Percentiles rank a stretch among this genome's conserved stretches.
Conservation (phyloP, 2,113 vertebrate species). For the Pleuronectes platessa region DNA sequence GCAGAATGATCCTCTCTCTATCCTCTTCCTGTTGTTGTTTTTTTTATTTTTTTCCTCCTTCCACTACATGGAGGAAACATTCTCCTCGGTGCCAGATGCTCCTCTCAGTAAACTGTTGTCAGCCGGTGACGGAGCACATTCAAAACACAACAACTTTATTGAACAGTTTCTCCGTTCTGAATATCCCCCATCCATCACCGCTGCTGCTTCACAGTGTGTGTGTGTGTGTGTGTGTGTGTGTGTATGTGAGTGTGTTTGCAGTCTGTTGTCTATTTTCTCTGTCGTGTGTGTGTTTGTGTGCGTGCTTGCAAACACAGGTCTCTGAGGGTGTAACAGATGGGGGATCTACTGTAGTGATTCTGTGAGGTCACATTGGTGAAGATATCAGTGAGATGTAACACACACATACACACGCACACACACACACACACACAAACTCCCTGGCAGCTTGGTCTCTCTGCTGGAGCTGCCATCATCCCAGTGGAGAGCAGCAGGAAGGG, state of each 20-base stretch:
- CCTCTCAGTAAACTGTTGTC: slow-evolving; percentile 50
- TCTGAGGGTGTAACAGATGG: slow-evolving; percentile 75
- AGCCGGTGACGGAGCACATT: slow-evolving; percentile 58
- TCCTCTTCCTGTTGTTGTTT: background rate
- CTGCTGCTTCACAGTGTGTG: slow-evolving; percentile 7
- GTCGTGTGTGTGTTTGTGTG: slow-evolving; percentile 35
- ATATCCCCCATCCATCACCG: slow-evolving; percentile 61
- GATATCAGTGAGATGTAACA: slow-evolving; percentile 60
- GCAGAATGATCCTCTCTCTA: slow-evolving; percentile 6
- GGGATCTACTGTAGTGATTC: slow-evolving; percentile 10
- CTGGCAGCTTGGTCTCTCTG: slow-evolving; percentile 71
- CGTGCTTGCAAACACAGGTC: slow-evolving; percentile 45
- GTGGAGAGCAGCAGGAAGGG: slow-evolving; percentile 63
- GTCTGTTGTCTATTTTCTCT: slow-evolving; percentile 35
- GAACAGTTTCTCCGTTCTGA: slow-evolving; percentile 61
- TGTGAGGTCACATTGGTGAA: slow-evolving; percentile 67
- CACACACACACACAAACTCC: slow-evolving; percentile 43
- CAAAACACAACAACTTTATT: slow-evolving; percentile 70
- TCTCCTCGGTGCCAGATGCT: slow-evolving; percentile 63
- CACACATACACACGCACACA: slow-evolving; percentile 41
- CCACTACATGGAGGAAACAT: slow-evolving; percentile 33
- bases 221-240: slow-evolving; percentile 13
- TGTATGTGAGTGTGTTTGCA: slow-evolving; percentile 2
- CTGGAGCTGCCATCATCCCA: slow-evolving; percentile 74
- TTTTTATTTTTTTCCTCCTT: background rate